Percentiles rank a stretch among this genome's conserved stretches.
phyloP scores from a whole-genome alignment of 2,888 invertebrate genomes.

The Hydropsyche betteni region DNA sequence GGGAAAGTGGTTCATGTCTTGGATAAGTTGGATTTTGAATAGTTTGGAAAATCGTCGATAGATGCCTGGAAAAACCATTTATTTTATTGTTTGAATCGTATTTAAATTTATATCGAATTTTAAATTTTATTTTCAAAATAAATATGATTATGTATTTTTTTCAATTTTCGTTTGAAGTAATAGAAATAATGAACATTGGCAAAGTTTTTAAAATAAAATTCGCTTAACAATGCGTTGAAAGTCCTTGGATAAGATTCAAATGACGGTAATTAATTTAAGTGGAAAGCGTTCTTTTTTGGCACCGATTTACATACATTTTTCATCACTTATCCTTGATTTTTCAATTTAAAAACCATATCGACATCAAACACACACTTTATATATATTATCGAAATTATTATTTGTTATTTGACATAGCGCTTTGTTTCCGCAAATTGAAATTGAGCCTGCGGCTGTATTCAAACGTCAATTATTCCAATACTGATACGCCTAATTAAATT shows the following conservation, averaged over 20 bases:
- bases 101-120: no score
- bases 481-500: slow-evolving; percentile 5
- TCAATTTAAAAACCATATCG: no score
- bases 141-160: no score
- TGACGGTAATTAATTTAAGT: slow-evolving; percentile 9
- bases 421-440: slow-evolving; percentile 6
- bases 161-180: no score
- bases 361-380: background rate
- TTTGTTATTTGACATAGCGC: background rate
- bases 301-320: background rate
- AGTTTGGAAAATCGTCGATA: no score
- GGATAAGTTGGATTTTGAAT: no score
- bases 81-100: no score
- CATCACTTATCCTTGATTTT: background rate
- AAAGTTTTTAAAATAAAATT: no score
- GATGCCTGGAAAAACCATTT: no score
- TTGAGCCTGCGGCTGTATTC: background rate
- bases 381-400: background rate
- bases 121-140: no score
- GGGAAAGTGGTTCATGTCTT: no score
- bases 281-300: background rate
- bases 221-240: background rate
- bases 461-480: slow-evolving; percentile 5
- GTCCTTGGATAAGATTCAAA: slow-evolving; percentile 15
- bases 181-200: no score